Conservation (phyloP, 2,113 vertebrate genomes). For the Callaeas wilsoni region DNA sequence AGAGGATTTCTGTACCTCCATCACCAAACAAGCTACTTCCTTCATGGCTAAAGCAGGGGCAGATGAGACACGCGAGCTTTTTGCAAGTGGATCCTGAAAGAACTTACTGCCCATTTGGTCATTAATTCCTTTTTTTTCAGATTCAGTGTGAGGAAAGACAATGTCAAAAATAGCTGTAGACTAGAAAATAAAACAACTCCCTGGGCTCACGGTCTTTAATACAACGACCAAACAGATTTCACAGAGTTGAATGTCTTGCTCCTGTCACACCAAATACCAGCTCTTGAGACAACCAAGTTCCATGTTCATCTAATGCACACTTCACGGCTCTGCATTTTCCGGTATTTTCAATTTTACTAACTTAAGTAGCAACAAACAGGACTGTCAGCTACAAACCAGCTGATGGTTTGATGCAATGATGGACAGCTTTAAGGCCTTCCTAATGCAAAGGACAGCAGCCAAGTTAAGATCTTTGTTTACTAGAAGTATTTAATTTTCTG, state of each 20-base stretch:
- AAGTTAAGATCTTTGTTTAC: neutral
- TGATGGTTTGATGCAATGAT: too few relatives aligned
- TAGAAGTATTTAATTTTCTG: neutral
- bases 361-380: neutral
- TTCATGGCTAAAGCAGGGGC: neutral
- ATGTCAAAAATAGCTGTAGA: neutral
- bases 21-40: neutral
- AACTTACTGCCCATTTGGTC: neutral
- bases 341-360: neutral
- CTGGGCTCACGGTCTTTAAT: neutral
- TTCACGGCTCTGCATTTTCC: neutral
- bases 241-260: neutral
- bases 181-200: neutral
- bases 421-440: neutral
- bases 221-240: neutral
- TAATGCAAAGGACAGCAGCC: neutral
- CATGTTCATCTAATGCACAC: rapidly evolving
- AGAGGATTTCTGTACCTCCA: neutral
- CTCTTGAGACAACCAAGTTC: neutral
- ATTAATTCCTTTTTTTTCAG: neutral
- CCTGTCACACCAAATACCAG: neutral
- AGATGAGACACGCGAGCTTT: neutral
- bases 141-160: neutral
- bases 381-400: neutral
- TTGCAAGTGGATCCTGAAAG: neutral